These are phyloP conservation scores for Whitmania pigra DNA, from an alignment of 1,140 invertebrate genomes.

Conservation along the genomic window DNA sequence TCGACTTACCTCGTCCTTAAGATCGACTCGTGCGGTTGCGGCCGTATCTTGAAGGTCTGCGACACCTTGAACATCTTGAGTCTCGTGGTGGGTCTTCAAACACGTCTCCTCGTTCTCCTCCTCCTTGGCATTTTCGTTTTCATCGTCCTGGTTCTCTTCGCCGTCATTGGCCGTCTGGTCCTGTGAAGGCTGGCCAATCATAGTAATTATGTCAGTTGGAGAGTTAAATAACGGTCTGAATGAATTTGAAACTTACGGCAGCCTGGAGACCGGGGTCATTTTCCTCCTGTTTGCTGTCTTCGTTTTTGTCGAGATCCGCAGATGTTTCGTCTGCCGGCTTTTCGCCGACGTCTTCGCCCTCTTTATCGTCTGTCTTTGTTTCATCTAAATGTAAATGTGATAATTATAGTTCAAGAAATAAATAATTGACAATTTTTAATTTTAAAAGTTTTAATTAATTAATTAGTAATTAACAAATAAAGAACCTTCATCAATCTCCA, in stretches of 20 bases:
- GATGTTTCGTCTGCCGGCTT: constrained; percentile 24
- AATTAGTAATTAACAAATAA: no score
- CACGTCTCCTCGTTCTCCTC: constrained; percentile 24
- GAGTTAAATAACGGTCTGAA: not conserved
- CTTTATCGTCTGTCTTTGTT: constrained; percentile 33
- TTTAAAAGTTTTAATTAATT: no score
- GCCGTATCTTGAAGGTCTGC: constrained; percentile 31
- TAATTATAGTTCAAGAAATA: no score
- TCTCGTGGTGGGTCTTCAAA: constrained; percentile 31
- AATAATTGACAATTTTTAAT: no score
- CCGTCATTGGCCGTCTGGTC: not conserved
- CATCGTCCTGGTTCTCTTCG: constrained; percentile 18
- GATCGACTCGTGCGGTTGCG: constrained; percentile 22
- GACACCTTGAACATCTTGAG: constrained; percentile 30
- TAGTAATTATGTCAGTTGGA: not conserved
- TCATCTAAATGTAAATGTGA: constrained; percentile 1
- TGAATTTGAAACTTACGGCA: not conserved
- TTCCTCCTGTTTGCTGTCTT: constrained; percentile 21
- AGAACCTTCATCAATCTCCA: constrained; percentile 26
- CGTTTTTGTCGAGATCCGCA: constrained; percentile 25
- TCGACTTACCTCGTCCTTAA: not conserved
- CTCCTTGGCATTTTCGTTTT: constrained; percentile 26
- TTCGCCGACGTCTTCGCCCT: constrained; percentile 25
- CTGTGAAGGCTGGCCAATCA: not conserved
- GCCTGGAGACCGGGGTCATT: not conserved